Conservation (phyloP, 2,113 vertebrate species). For the Onychostruthus taczanowskii region DNA sequence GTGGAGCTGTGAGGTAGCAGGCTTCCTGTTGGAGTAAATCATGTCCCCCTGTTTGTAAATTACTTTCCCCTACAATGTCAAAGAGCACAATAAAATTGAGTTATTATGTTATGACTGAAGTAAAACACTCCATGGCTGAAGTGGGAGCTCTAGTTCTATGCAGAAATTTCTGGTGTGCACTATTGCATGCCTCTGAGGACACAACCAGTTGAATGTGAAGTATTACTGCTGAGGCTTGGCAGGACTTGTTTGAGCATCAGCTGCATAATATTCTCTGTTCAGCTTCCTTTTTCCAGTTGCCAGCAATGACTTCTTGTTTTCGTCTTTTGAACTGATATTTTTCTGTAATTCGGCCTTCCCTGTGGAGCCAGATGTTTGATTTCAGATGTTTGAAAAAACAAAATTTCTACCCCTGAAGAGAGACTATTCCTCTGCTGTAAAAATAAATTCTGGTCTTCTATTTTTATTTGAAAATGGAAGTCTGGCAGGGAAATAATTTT, state of each 20-base stretch:
- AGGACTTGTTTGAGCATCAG: background rate
- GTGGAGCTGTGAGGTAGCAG: background rate
- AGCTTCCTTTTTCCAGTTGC: background rate
- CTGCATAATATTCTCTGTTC: background rate
- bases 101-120: background rate
- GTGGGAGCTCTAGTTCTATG: background rate
- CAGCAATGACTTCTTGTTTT: background rate
- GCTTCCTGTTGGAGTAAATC: background rate
- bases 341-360: background rate
- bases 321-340: background rate
- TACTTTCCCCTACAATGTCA: background rate
- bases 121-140: background rate
- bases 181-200: background rate
- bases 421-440: background rate
- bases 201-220: background rate
- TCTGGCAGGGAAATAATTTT: background rate
- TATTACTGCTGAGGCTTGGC: background rate
- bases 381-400: background rate
- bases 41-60: background rate
- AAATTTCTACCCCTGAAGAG: background rate
- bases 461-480: constrained; percentile 20
- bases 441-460: background rate
- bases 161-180: background rate
- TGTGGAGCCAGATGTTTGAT: background rate
- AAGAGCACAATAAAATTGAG: background rate